Percentiles rank a stretch among this genome's conserved stretches.
Conservation (phyloP, 2,888 invertebrate genomes). For the Caenorhabditis sp. region DNA sequence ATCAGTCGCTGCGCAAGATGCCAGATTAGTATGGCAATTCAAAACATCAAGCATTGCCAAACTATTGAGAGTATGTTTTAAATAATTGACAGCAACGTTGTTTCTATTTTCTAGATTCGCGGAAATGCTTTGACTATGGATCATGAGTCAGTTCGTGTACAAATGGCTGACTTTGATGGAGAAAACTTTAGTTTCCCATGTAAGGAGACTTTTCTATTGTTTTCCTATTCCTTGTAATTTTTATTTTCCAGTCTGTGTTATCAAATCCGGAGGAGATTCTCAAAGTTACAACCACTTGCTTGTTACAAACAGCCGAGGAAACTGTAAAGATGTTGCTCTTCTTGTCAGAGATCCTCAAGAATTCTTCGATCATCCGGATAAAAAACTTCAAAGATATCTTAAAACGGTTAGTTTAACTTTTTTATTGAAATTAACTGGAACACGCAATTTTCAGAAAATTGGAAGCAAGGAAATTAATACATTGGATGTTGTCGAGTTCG, state of each 20-base stretch:
- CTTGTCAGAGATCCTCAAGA: slow-evolving; percentile 50
- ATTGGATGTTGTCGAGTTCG: slow-evolving; percentile 43
- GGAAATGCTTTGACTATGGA: slow-evolving; percentile 46
- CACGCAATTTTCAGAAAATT: slow-evolving; percentile 53
- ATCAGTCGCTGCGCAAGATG: slow-evolving; percentile 37
- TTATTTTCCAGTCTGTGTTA: slow-evolving; percentile 32
- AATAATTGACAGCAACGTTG: no score
- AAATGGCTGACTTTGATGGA: slow-evolving; percentile 40
- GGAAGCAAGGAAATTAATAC: slow-evolving; percentile 38
- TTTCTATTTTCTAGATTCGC: slow-evolving; percentile 36
- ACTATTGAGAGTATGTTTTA: slow-evolving; percentile 6
- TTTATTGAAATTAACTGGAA: background rate
- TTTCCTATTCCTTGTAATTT: background rate
- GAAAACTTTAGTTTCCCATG: slow-evolving; percentile 48
- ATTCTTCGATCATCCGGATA: slow-evolving; percentile 51
- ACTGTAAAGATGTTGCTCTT: slow-evolving; percentile 50
- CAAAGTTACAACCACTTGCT: slow-evolving; percentile 37
- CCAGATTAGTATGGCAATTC: slow-evolving; percentile 43
- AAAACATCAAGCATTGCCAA: slow-evolving; percentile 25
- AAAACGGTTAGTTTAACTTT: slow-evolving; percentile 35
- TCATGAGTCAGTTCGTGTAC: slow-evolving; percentile 35
- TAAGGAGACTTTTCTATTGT: slow-evolving; percentile 13
- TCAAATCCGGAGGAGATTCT: slow-evolving; percentile 24
- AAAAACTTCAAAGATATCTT: slow-evolving; percentile 45
- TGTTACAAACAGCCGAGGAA: slow-evolving; percentile 40